Evolutionary conservation across 2,888 invertebrate genomes (phyloP).

Genomic region (Artemia sp.): DNA sequence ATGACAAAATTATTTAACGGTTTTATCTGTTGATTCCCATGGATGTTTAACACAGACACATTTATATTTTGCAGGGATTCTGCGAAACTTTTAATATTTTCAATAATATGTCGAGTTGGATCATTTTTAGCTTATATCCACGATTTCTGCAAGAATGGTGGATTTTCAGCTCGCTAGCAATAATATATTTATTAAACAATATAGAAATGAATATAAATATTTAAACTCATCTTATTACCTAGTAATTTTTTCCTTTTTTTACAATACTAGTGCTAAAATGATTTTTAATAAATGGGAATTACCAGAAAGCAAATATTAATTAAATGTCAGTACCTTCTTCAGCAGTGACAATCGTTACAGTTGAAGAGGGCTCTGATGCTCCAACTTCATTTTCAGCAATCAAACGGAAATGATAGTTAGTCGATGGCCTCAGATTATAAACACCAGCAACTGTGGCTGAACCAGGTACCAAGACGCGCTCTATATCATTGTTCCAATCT

Average conservation of each 20-base stretch:
- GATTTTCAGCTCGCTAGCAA: background rate
- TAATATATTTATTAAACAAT: background rate
- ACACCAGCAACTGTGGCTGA: constrained; percentile 75
- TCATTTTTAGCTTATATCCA: no score
- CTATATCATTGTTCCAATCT: constrained; percentile 65
- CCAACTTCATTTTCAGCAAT: constrained; percentile 87
- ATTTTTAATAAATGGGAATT: no score
- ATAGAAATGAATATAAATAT: constrained; percentile 10
- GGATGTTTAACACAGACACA: no score
- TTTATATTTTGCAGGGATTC: no score
- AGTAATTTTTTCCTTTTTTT: no score
- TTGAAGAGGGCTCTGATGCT: constrained; percentile 76
- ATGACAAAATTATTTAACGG: constrained; percentile 7
- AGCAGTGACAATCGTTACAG: constrained; percentile 82
- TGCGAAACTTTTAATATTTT: no score
- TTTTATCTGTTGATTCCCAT: background rate
- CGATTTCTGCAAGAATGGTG: no score
- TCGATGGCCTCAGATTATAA: constrained; percentile 70
- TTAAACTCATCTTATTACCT: background rate
- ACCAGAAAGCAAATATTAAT: background rate
- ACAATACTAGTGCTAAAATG: no score
- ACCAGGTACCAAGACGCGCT: constrained; percentile 72
- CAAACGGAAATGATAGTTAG: constrained; percentile 78
- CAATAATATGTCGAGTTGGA: no score
- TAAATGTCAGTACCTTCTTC: constrained; percentile 50